Conservation (phyloP, 2,113 vertebrate genomes). For the Cynopterus brachyotis region DNA sequence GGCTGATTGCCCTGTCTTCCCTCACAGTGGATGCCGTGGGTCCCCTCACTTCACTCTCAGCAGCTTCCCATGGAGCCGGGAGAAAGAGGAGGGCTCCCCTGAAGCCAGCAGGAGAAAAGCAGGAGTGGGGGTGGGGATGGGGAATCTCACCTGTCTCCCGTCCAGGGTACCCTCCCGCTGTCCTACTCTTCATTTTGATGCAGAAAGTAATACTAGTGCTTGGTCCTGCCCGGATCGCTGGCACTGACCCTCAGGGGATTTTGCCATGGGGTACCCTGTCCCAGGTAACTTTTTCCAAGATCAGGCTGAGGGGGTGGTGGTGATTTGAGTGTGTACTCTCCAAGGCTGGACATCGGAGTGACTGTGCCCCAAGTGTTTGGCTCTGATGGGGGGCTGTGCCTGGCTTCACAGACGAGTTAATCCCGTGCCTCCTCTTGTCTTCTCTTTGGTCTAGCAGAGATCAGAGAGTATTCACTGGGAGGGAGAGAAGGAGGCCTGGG, state of each 20-base stretch:
- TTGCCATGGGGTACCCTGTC: neutral
- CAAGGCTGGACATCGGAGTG: neutral
- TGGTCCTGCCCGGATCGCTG: neutral
- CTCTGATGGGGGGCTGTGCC: neutral
- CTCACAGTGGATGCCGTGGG: neutral
- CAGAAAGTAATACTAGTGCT: neutral
- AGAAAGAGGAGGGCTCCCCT: neutral
- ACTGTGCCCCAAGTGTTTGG: neutral
- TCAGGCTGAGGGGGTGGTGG: neutral
- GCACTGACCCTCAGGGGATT: neutral
- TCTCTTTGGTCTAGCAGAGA: neutral
- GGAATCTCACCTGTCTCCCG: fast-evolving
- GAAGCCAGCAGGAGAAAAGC: neutral
- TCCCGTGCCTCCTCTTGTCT: neutral
- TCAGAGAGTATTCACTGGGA: neutral
- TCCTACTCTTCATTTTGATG: neutral
- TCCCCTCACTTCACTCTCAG: neutral
- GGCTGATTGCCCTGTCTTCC: neutral
- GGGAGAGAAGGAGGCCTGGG: neutral
- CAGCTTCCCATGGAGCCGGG: neutral
- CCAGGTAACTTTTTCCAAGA: neutral
- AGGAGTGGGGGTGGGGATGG: neutral
- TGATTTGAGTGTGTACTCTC: neutral
- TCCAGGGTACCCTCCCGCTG: no score
- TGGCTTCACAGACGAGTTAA: neutral